A percentile compares a stretch with the other conserved stretches of the same genome.
Conservation (phyloP, 2,888 invertebrate species). For the Trissonchulus latispiculum region DNA sequence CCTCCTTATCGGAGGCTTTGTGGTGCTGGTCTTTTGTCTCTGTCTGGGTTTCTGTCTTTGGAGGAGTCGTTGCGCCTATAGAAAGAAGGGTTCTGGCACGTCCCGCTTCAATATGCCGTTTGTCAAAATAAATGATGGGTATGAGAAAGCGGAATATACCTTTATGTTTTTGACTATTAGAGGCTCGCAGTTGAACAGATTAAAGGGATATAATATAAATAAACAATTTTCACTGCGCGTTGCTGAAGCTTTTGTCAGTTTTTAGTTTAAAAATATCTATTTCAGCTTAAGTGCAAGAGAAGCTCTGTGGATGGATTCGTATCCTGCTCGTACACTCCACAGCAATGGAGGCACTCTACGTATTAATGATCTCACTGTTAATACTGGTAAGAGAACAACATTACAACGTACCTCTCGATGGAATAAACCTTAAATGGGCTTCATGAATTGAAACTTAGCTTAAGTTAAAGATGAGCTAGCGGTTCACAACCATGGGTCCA, state of each 20-base stretch:
- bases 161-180: no score
- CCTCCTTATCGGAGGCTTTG: constrained; percentile 68
- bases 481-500: no score
- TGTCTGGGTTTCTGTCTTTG: constrained; percentile 50
- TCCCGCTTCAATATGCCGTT: constrained; percentile 28
- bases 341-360: neutral
- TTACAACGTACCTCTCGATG: no score
- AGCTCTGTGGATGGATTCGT: constrained; percentile 27
- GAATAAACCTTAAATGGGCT: no score
- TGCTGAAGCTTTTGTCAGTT: no score
- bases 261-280: constrained; percentile 32
- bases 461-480: no score
- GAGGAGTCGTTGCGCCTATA: constrained; percentile 26
- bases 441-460: no score
- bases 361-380: constrained; percentile 6
- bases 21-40: constrained; percentile 69
- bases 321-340: constrained; percentile 1
- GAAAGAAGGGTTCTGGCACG: neutral
- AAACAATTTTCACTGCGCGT: no score
- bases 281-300: constrained; percentile 29
- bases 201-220: no score
- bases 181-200: no score
- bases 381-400: constrained; percentile 2
- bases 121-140: constrained; percentile 41
- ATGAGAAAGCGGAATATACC: no score